A percentile compares a stretch with the other conserved stretches of the same genome.
Conservation (phyloP, 2,113 vertebrate species). For the Sakesphorus luctuosus region DNA sequence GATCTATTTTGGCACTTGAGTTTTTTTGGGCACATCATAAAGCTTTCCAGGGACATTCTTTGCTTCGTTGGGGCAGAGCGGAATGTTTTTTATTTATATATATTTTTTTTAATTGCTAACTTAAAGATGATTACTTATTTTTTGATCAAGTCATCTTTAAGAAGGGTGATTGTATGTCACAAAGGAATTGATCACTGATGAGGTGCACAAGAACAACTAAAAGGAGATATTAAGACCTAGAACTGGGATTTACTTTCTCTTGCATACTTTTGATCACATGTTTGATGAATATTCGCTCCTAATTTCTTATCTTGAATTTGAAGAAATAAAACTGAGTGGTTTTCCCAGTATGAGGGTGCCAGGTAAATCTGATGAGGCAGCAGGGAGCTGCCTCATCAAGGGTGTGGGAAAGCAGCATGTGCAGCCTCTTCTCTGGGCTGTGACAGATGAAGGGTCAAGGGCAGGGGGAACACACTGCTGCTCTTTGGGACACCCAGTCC, state of each 20-base stretch:
- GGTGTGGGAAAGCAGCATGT: accelerated
- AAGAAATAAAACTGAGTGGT: neutral
- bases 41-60: neutral
- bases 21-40: neutral
- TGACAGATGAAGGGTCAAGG: neutral
- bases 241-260: neutral
- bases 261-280: neutral
- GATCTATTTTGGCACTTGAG: slow-evolving; percentile 6
- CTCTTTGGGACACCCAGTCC: neutral
- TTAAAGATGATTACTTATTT: neutral
- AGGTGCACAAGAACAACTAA: neutral
- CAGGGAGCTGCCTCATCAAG: neutral
- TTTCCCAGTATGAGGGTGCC: neutral
- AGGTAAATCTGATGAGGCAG: neutral
- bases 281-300: neutral
- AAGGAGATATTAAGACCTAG: neutral
- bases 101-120: neutral
- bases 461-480: accelerated
- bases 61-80: neutral
- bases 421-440: accelerated
- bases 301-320: neutral
- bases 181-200: neutral
- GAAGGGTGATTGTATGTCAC: neutral
- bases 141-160: neutral
- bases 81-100: neutral